Evolutionary conservation across 1,140 invertebrate genomes (phyloP).

Genomic region (Temnothorax nylanderi): DNA sequence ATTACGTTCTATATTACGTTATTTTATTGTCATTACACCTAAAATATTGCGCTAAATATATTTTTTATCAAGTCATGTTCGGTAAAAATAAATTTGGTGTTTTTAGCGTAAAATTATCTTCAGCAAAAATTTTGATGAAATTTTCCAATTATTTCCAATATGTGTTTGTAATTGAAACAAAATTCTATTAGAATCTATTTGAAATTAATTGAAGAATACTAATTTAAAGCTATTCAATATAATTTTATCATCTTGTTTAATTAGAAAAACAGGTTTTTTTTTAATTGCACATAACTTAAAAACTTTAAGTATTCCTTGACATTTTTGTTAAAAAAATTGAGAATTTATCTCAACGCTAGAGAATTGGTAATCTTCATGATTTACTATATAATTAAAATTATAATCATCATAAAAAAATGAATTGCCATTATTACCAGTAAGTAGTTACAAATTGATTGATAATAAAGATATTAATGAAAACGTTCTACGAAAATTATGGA

Average conservation of each 20-base stretch:
- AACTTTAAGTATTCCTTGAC: background rate
- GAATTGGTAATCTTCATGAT: no score
- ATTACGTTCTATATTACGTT: background rate
- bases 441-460: background rate
- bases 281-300: background rate
- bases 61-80: background rate
- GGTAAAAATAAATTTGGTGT: background rate
- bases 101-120: background rate
- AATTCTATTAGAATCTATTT: background rate
- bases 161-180: background rate
- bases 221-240: no score
- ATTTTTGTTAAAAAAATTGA: background rate
- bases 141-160: background rate
- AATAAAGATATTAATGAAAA: slow-evolving; percentile 13
- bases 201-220: background rate
- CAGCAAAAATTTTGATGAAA: background rate
- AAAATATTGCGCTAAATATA: background rate
- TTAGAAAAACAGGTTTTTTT: no score
- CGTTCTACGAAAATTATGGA: background rate
- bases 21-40: background rate
- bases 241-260: no score
- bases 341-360: no score
- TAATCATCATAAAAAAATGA: no score
- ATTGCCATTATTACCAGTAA: no score
- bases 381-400: no score